A percentile compares a stretch with the other conserved stretches of the same genome.
These are phyloP conservation scores for Percopsis transmontana DNA, from an alignment of 2,113 vertebrate genomes.

Conservation along the genomic window DNA sequence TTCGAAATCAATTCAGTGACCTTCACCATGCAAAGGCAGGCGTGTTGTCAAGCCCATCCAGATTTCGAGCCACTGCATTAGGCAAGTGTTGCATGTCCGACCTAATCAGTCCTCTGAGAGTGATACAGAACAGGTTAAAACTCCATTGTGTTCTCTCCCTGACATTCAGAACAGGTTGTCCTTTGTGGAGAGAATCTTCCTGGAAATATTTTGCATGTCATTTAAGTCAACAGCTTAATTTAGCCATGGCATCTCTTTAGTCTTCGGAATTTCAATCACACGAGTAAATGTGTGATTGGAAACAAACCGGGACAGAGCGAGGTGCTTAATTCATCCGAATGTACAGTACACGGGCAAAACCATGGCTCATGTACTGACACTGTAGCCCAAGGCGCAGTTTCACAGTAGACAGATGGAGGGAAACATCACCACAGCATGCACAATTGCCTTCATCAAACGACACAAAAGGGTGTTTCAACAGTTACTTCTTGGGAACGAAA, in stretches of 20 bases:
- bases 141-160: not conserved
- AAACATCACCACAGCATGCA: constrained; percentile 64
- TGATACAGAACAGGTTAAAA: constrained; percentile 19
- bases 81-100: constrained; percentile 49
- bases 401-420: constrained; percentile 67
- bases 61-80: constrained; percentile 32
- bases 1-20: constrained; percentile 79
- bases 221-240: not conserved
- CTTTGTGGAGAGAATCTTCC: not conserved
- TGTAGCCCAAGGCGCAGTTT: constrained; percentile 58
- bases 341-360: constrained; percentile 45
- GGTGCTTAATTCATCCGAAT: constrained; percentile 29
- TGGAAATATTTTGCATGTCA: not conserved
- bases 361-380: constrained; percentile 27
- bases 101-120: constrained; percentile 33
- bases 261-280: not conserved
- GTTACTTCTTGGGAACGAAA: constrained; percentile 44
- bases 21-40: constrained; percentile 70
- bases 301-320: constrained; percentile 19
- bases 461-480: constrained; percentile 57
- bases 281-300: not conserved
- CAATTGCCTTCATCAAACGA: constrained; percentile 63
- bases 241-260: not conserved
- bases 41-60: constrained; percentile 42
- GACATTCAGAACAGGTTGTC: not conserved